Evolutionary conservation across 2,888 invertebrate genomes (phyloP), one percentile per base, ranked within the genome.

Genomic region (Ophion costatus): DNA sequence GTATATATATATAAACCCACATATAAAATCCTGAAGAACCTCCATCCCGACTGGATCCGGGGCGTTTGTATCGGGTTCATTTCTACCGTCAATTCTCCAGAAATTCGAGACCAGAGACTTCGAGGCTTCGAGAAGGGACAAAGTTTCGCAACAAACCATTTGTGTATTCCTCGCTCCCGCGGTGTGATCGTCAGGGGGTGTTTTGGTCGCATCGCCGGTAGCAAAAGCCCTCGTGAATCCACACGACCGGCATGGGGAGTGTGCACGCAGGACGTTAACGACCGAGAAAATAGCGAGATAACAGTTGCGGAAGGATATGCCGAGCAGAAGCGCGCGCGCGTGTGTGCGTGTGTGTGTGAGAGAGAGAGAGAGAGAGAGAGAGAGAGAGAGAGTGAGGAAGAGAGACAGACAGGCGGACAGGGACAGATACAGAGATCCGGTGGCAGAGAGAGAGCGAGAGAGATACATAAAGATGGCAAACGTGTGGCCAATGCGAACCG

Each of bases 271-370:
- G 57, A 70, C 69, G 83, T 75, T 74, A 83, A 83, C 79, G 79
- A 74, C 70, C 75, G 74, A 85, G 85, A 84, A 87, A 84, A 77
- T 80, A 80, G 64, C 82, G 66, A 85, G 87, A 87, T 87, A 85
- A 82, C 85, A 82, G 85, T 80, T 82, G 63, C 77, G 82, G 82
- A 83, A 86, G 80, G 83, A 83, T 82, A 64, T 77, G 66, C 75
- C 71, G 71, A 61, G 61, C 33, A 57, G 11, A 69, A 45, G 51
- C 51, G 11, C 20, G 22, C n/a, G 22, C 7, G 59, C 7, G 29
- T 29, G 29, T 29, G 29, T 29, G 29, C 4, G 29, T 29, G 29
- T 29, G 29, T 29, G 29, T 29, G 29, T 29, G 29, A 38, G 38
- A 38, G 38, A 38, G 38, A 38, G 38, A 38, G 38, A 38, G 38